Base-by-base conservation (phyloP, 2,888 invertebrate species). In the Lithophane ornitopus region DNA sequence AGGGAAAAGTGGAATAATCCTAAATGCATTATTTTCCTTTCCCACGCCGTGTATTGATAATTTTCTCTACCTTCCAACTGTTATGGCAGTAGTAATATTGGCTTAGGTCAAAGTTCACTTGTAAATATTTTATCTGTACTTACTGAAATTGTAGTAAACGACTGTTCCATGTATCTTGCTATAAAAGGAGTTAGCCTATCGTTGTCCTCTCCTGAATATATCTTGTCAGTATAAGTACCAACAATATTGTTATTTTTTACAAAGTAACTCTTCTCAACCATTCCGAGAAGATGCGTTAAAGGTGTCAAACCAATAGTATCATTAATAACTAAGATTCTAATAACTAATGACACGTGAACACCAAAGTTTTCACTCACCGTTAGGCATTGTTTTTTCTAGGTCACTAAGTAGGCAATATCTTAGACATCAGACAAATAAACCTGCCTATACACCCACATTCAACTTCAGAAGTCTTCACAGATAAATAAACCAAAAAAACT, bases 381-480 rank as follows among this genome's bases (percentile, higher is more conserved):
- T 75, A 81, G 49, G 41, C 62, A 85, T 82, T 81, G 81, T 85
- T 26, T 82, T 70, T 70, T 82, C 67, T 82, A 81, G 62, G 82
- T 49, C 39, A 54, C 26, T 28, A 66, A 69, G 22, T 58, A 85
- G 56, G 39, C 39, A 58, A 28, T 62, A 81, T n/a, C 41, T 67
- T 59, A 70, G 46, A 12, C 44, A 49, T 26, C 52, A 54, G 16
- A 76, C 16, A 63, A 76, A 34, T 76, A 44, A 76, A 76, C 63
- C n/a, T 44, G 46, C 39, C 54, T 85, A 52, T 0, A 81, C 75
- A 62, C 82, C 75, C 76, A 81, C 82, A 68, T 44, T n/a, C 61
- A 41, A 54, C 44, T 56, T 61, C 46, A 68, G 44, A 65, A 4
- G 52, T 46, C 69, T 58, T 34, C 14, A 56, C 28, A 46, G 58